Percentiles rank a stretch among this genome's conserved stretches.
These are phyloP conservation scores for Megaustenia siamemsis DNA, from an alignment of 2,888 invertebrate species.

Conservation along the genomic window DNA sequence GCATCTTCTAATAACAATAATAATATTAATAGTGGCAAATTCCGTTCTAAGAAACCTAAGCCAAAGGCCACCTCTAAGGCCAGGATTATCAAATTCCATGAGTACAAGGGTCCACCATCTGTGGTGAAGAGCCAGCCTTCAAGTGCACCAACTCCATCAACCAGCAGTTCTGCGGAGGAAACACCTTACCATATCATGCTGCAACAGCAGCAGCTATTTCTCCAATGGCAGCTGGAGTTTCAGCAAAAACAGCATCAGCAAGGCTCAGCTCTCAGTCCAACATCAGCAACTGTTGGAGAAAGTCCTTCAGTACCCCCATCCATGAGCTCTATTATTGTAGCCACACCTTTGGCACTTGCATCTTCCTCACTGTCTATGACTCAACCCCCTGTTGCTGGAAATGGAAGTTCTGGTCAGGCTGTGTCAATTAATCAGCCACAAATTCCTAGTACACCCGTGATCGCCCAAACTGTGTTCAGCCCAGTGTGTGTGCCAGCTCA, in stretches of 20 bases:
- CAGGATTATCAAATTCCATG: conserved; percentile 96
- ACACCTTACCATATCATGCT: conserved; percentile 81
- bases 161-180: conserved; percentile 54
- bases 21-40: conserved; percentile 58
- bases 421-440: conserved; percentile 10
- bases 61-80: conserved; percentile 89
- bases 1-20: conserved; percentile 34
- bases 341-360: conserved; percentile 58
- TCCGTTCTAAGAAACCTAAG: conserved; percentile 86
- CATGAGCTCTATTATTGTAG: conserved; percentile 62
- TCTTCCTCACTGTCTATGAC: conserved; percentile 46
- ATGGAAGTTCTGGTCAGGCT: conserved; percentile 7
- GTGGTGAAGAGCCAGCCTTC: conserved; percentile 85
- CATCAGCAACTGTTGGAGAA: background rate
- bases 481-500: conserved; percentile 23
- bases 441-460: conserved; percentile 46
- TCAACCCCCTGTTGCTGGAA: conserved; percentile 46
- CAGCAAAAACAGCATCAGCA: conserved; percentile 84
- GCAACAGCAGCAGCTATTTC: conserved; percentile 95
- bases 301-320: conserved; percentile 61
- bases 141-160: conserved; percentile 35
- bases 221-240: conserved; percentile 91
- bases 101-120: conserved; percentile 90
- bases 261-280: conserved; percentile 59
- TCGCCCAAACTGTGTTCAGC: conserved; percentile 31